Base-by-base conservation (phyloP, 2,888 invertebrate genomes). In the Drosophila formosana region DNA sequence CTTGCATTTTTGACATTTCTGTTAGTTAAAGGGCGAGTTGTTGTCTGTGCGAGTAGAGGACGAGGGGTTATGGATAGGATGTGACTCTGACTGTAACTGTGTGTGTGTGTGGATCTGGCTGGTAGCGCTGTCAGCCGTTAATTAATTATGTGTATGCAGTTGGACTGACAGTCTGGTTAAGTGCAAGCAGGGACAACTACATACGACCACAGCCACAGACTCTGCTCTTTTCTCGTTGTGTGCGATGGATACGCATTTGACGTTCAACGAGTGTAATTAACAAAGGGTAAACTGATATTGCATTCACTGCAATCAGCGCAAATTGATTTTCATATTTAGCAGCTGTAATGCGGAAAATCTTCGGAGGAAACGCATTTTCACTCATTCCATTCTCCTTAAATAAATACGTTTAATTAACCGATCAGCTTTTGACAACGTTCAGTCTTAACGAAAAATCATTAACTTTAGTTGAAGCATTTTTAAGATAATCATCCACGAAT, bases 1-100 rank as follows among this genome's bases (percentile, higher is more conserved):
- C 84, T 79, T 85, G 81, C 84, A 85, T 85, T 85, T 88, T 88
- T 88, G 85, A 85, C 88, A 85, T 88, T 85, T 86, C 84, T 78
- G 82, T 86, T 83, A 83, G 84, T 73, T 75, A 75, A 64, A 72
- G 66, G 64, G 63, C 71, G 69, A 58, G 46, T 1, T 34, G 34
- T 4, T 11, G 34, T 34, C 11, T 34, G 34, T 34, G 34, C 11
- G 11, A 11, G 11, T 11, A 9, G n/a, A 11, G 32, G 39, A 68
- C 37, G 28, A 50, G 28, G 11, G 68, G 26, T 18, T 30, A 41
- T 47, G 50, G 61, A 64, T 47, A 49, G 43, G 62, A 63, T 28
- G 28, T 28, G 28, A 5, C 41, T 60, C 41, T 58, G 57, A 32
- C 7, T 43, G 32, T 32, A 7, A 8, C 8, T n/a, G 2, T 55